Conservation (phyloP, 1,140 invertebrate species). For the Conus betulinus region DNA sequence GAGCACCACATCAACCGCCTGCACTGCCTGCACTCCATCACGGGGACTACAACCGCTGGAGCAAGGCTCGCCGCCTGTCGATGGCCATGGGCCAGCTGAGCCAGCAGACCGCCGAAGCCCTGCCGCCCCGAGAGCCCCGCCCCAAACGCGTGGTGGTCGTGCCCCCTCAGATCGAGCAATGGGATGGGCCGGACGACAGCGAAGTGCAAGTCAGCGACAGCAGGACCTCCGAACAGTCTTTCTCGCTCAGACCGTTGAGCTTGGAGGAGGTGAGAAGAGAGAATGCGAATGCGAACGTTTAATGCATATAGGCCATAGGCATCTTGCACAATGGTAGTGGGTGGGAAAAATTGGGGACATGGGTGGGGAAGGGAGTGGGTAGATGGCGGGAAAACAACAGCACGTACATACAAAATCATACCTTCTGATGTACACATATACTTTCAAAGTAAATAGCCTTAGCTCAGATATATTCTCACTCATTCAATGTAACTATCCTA, state of each 20-base stretch:
- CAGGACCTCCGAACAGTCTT: background rate
- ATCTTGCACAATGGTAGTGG: too few relatives aligned
- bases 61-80: background rate
- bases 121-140: background rate
- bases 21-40: background rate
- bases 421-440: too few relatives aligned
- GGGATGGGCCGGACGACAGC: background rate
- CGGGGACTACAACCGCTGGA: background rate
- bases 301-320: too few relatives aligned
- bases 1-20: conserved; percentile 30
- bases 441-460: too few relatives aligned
- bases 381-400: too few relatives aligned
- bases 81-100: background rate
- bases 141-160: conserved; percentile 3
- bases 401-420: too few relatives aligned
- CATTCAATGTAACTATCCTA: too few relatives aligned
- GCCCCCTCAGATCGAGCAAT: background rate
- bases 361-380: too few relatives aligned
- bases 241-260: background rate
- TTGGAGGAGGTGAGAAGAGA: background rate
- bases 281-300: too few relatives aligned
- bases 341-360: too few relatives aligned
- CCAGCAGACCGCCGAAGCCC: background rate
- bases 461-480: too few relatives aligned
- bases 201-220: background rate